Percentiles rank a stretch among this genome's conserved stretches.
These are phyloP conservation scores for Trichoplax adhaerens DNA, from an alignment of 37 sponge, comb jelly and placozoan genomes.

Conservation along the genomic window DNA sequence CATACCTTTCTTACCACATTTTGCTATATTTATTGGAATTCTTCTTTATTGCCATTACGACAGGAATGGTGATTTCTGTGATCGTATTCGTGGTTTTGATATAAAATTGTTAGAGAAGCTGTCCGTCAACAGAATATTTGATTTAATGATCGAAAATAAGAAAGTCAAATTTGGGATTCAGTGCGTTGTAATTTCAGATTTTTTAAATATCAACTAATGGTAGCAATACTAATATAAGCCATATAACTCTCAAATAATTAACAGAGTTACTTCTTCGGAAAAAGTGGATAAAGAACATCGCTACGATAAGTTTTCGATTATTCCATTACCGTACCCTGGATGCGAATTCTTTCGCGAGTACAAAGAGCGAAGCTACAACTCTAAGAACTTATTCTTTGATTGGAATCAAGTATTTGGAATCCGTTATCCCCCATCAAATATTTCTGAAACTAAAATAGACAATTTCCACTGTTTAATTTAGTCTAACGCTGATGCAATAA, in stretches of 20 bases:
- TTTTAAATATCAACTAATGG: background rate
- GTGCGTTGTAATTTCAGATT: conserved; percentile 34
- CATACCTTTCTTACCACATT: too few species aligned
- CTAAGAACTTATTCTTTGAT: conserved; percentile 25
- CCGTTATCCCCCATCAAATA: background rate
- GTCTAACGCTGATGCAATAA: conserved; percentile 38
- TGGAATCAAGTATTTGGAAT: conserved; percentile 27
- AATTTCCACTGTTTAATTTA: background rate
- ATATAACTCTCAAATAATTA: background rate
- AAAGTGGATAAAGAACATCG: conserved; percentile 77
- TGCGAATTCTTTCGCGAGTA: conserved; percentile 31
- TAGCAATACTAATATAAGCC: background rate
- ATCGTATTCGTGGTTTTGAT: conserved; percentile 51
- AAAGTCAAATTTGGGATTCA: conserved; percentile 55
- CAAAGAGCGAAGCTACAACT: conserved; percentile 30
- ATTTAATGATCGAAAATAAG: conserved; percentile 96
- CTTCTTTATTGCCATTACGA: conserved; percentile 7
- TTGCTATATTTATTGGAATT: too few species aligned
- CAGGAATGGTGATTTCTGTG: conserved; percentile 45
- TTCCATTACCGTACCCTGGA: conserved; percentile 94
- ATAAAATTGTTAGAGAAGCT: conserved; percentile 62
- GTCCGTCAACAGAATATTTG: conserved; percentile 63
- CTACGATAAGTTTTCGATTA: conserved; percentile 67
- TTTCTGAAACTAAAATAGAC: too few species aligned
- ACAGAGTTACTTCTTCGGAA: conserved; percentile 82